A percentile compares a stretch with the other conserved stretches of the same genome.
Conservation (phyloP, 2,113 vertebrate genomes). For the Phoenicopterus ruber region DNA sequence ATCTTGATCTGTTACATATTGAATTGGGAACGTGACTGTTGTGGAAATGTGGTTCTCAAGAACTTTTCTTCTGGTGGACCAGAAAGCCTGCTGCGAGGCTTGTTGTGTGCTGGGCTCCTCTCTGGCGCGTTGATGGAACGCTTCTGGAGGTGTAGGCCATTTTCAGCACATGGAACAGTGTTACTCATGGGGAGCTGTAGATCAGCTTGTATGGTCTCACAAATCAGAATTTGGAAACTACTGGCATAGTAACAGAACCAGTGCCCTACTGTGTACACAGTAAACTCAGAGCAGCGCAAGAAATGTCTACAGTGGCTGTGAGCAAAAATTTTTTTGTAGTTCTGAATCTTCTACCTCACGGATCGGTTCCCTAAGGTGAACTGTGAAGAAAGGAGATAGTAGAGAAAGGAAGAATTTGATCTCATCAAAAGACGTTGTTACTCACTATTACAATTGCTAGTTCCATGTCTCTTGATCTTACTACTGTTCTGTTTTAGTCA, state of each 20-base stretch:
- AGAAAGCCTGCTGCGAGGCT: background rate
- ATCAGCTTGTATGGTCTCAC: background rate
- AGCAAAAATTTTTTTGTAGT: background rate
- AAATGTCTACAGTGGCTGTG: background rate
- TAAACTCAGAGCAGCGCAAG: background rate
- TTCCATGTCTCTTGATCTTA: background rate
- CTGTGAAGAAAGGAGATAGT: background rate
- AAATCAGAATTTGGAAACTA: background rate
- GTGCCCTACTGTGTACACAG: background rate
- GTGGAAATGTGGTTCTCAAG: background rate
- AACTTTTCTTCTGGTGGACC: background rate
- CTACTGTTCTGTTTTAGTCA: background rate
- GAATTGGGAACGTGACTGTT: background rate
- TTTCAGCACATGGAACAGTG: background rate
- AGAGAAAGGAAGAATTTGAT: background rate
- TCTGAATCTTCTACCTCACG: background rate
- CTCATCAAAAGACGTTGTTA: background rate
- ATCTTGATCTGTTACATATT: background rate
- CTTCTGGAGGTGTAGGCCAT: background rate
- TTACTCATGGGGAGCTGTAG: background rate
- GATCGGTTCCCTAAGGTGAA: background rate
- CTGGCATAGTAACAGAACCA: background rate
- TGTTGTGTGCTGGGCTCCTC: background rate
- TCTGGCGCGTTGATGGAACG: background rate
- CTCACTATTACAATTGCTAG: background rate